Percentiles rank a stretch among this genome's conserved stretches.
phyloP scores from a whole-genome alignment of 2,797 vertebrate genomes.

The Emys orbicularis region DNA sequence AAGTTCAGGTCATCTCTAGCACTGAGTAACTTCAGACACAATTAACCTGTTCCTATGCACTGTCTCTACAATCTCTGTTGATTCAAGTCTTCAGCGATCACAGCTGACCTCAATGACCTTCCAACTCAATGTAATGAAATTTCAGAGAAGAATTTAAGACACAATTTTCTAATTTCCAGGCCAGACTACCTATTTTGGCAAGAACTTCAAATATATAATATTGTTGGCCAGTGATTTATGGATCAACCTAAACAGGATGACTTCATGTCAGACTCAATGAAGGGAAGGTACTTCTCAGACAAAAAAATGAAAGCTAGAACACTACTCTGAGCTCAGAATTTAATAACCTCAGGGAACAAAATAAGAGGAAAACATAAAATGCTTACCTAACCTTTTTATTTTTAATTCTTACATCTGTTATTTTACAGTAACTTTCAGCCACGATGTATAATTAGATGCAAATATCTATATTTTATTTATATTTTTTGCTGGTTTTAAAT shows the following conservation, averaged over 20 bases:
- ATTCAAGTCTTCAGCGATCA: not conserved
- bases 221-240: not conserved
- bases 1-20: not conserved
- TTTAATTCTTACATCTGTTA: conserved; percentile 50
- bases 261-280: not conserved
- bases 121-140: not conserved
- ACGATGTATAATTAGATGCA: conserved; percentile 48
- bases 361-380: conserved; percentile 51
- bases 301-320: not conserved
- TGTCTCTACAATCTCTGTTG: not conserved
- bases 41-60: not conserved
- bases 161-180: not conserved
- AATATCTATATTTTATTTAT: not conserved
- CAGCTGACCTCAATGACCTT: not conserved
- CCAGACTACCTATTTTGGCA: not conserved
- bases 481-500: conserved; percentile 12
- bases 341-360: conserved; percentile 33
- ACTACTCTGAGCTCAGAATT: not conserved
- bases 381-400: not conserved
- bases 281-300: not conserved
- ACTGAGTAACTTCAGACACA: not conserved
- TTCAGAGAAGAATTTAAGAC: not conserved
- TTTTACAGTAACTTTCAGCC: conserved; percentile 46
- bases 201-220: not conserved
- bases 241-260: not conserved